A percentile compares a stretch with the other conserved stretches of the same genome.
phyloP scores from a whole-genome alignment of 2,888 invertebrate species.

The Xiphydria camelus region DNA sequence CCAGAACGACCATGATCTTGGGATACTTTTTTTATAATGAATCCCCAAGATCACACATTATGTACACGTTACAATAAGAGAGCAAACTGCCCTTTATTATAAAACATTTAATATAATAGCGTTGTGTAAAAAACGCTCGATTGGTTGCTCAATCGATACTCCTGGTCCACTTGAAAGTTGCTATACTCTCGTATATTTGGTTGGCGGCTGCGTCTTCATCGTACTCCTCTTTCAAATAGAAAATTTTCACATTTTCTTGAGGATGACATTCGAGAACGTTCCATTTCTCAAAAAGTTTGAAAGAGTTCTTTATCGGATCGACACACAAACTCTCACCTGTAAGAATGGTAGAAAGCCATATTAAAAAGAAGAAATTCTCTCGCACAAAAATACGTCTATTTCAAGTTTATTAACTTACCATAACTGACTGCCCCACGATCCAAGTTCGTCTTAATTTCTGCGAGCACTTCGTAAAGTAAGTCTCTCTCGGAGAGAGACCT shows the following conservation, averaged over 20 bases:
- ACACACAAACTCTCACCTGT: slow-evolving; percentile 86
- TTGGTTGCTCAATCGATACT: slow-evolving; percentile 36
- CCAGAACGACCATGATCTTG: too few relatives aligned
- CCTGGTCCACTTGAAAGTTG: slow-evolving; percentile 48
- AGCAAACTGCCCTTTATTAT: too few relatives aligned
- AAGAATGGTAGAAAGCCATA: too few relatives aligned
- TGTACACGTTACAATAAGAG: too few relatives aligned
- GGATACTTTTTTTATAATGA: slow-evolving; percentile 8
- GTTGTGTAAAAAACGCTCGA: too few relatives aligned
- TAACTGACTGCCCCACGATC: slow-evolving; percentile 64
- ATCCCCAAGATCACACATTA: too few relatives aligned
- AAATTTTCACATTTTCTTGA: slow-evolving; percentile 46
- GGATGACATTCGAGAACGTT: slow-evolving; percentile 68
- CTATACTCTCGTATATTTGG: slow-evolving; percentile 43
- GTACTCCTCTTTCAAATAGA: slow-evolving; percentile 46
- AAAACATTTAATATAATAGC: too few relatives aligned
- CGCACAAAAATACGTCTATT: not conserved
- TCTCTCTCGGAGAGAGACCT: slow-evolving; percentile 68
- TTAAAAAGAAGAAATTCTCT: not conserved
- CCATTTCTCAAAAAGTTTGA: slow-evolving; percentile 81
- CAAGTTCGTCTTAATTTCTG: slow-evolving; percentile 68
- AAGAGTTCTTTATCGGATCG: slow-evolving; percentile 83
- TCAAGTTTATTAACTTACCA: slow-evolving; percentile 59
- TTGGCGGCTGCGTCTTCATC: slow-evolving; percentile 43
- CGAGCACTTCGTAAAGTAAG: slow-evolving; percentile 68